These are phyloP conservation scores for Gambusia yucatana DNA, from an alignment of 2,797 vertebrate genomes.

Conservation along the genomic window DNA sequence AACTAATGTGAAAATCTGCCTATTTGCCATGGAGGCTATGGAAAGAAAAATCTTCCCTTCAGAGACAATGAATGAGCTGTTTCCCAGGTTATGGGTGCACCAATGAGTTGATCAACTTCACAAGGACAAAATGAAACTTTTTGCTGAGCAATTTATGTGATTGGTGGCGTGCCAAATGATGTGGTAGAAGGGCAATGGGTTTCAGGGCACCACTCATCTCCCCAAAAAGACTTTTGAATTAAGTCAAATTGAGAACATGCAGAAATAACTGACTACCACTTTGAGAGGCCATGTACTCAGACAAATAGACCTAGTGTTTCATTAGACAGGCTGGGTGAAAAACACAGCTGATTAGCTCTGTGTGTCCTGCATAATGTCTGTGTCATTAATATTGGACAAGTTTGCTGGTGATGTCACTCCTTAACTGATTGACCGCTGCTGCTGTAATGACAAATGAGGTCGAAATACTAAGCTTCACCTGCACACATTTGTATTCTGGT, in stretches of 20 bases:
- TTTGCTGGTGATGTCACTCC: slow-evolving; percentile 54
- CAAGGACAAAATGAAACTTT: slow-evolving; percentile 77
- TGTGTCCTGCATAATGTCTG: slow-evolving; percentile 64
- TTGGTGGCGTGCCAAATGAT: slow-evolving; percentile 57
- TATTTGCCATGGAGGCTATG: slow-evolving; percentile 65
- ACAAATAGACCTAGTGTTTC: slow-evolving; percentile 63
- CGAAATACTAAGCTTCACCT: slow-evolving; percentile 57
- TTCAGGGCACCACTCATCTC: slow-evolving; percentile 58
- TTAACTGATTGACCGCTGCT: slow-evolving; percentile 58
- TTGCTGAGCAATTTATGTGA: slow-evolving; percentile 68
- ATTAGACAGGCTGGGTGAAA: slow-evolving; percentile 61
- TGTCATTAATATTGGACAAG: slow-evolving; percentile 72
- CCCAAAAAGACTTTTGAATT: slow-evolving; percentile 59
- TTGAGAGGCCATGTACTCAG: slow-evolving; percentile 63
- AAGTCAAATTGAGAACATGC: slow-evolving; percentile 71
- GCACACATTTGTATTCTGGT: slow-evolving; percentile 71
- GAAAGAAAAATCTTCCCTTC: slow-evolving; percentile 63
- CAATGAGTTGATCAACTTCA: slow-evolving; percentile 73
- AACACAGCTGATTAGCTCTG: slow-evolving; percentile 69
- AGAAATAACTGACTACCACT: slow-evolving; percentile 68
- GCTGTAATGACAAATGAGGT: slow-evolving; percentile 73
- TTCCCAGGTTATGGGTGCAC: slow-evolving; percentile 56
- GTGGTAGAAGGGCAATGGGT: slow-evolving; percentile 44
- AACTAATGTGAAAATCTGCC: slow-evolving; percentile 62
- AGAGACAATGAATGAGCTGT: slow-evolving; percentile 58